Conservation (phyloP, 1,140 invertebrate species). For the Anastrepha ludens region DNA sequence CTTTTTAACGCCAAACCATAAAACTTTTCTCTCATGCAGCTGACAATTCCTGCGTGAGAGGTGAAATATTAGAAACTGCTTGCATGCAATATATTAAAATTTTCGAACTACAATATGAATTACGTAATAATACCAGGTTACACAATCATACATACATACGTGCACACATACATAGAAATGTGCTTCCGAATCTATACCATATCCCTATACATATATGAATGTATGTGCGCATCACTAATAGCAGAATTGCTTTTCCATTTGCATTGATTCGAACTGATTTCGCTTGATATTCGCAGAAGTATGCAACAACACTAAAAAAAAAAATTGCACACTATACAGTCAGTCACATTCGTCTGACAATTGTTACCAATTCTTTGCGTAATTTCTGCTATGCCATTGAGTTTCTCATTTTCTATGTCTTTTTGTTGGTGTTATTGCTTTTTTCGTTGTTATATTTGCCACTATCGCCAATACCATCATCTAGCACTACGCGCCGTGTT, state of each 20-base stretch:
- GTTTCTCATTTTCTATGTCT: not conserved
- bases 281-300: not conserved
- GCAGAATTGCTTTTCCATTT: slow-evolving; percentile 18
- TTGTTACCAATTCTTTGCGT: slow-evolving; percentile 21
- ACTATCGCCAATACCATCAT: not conserved
- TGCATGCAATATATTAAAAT: too few species aligned
- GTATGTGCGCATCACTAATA: not conserved
- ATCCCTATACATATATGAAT: too few species aligned
- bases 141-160: too few species aligned
- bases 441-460: not conserved
- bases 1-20: too few species aligned
- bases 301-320: not conserved
- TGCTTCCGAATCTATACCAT: too few species aligned
- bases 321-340: not conserved
- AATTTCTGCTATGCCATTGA: slow-evolving; percentile 14
- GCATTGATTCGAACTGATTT: not conserved
- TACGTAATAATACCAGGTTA: too few species aligned
- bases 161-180: too few species aligned
- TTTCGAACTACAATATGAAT: too few species aligned
- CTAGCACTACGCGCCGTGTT: not conserved
- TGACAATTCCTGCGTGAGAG: too few species aligned
- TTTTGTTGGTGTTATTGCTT: not conserved
- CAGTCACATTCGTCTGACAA: not conserved
- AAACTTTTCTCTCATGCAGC: too few species aligned
- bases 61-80: too few species aligned